Conservation (phyloP, 2,113 vertebrate genomes). For the Syngnathus scovelli region DNA sequence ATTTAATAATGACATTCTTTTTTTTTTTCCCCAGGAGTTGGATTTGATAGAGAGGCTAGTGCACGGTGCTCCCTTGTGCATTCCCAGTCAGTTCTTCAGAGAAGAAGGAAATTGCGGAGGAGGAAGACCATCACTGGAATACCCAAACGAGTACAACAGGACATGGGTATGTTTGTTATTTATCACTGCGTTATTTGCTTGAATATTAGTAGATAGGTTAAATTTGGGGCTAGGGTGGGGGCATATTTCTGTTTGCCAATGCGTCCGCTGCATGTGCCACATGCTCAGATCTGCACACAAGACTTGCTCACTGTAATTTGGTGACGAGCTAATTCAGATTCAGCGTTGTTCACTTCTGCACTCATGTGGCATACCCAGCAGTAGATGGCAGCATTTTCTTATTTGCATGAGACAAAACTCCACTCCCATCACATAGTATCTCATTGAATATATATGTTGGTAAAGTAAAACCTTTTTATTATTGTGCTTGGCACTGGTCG, state of each 20-base stretch:
- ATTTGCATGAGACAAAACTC: neutral
- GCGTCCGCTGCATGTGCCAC: neutral
- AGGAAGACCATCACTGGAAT: slow-evolving; percentile 99
- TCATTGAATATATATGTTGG: no score
- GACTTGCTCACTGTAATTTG: neutral
- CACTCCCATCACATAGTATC: no score
- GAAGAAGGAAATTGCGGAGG: slow-evolving; percentile 91
- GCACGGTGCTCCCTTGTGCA: slow-evolving; percentile 97
- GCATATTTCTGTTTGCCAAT: neutral
- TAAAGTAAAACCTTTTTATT: neutral
- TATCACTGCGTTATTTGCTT: slow-evolving; percentile 7
- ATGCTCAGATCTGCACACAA: neutral
- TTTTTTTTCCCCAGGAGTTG: slow-evolving; percentile 79
- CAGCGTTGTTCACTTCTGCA: neutral
- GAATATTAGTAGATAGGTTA: neutral
- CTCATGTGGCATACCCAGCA: neutral
- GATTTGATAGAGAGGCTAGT: slow-evolving; percentile 98
- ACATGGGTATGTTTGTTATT: slow-evolving; percentile 81
- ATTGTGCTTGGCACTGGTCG: neutral
- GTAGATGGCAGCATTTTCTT: neutral
- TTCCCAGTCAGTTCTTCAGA: slow-evolving; percentile 97
- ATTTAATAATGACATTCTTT: slow-evolving; percentile 19
- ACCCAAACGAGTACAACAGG: slow-evolving; percentile 97
- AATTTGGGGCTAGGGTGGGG: neutral
- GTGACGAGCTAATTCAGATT: neutral